Evolutionary conservation across 2,888 invertebrate species (phyloP).

Genomic region (Parnassius smintheus): DNA sequence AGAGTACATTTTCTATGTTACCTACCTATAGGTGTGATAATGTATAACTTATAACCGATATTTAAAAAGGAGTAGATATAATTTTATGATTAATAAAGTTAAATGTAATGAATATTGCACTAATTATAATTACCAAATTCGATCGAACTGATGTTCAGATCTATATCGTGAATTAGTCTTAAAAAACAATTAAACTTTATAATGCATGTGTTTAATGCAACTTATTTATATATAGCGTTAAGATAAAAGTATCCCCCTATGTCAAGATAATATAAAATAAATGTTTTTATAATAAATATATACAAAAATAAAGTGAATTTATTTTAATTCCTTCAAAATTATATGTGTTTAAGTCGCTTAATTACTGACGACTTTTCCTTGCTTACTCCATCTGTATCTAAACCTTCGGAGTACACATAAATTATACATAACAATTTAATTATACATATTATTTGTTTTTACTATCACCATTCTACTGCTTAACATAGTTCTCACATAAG

Average conservation of each 20-base stretch:
- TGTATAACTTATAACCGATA: neutral
- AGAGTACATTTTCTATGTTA: slow-evolving; percentile 48
- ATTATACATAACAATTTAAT: no score
- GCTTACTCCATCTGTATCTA: no score
- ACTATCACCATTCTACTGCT: no score
- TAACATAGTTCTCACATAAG: no score
- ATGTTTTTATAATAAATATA: slow-evolving; percentile 56
- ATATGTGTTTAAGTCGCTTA: no score
- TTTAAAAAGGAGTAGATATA: slow-evolving; percentile 16
- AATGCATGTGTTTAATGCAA: slow-evolving; percentile 34
- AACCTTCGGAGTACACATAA: no score
- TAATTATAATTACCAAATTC: neutral
- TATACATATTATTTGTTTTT: no score
- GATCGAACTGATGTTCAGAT: neutral
- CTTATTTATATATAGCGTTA: slow-evolving; percentile 33
- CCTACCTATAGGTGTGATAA: slow-evolving; percentile 24
- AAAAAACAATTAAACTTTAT: slow-evolving; percentile 13
- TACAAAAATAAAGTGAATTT: neutral
- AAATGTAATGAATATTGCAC: slow-evolving; percentile 14
- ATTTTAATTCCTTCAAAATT: no score
- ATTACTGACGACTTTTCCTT: no score
- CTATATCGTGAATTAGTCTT: slow-evolving; percentile 19
- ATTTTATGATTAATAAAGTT: slow-evolving; percentile 14
- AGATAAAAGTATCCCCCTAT: slow-evolving; percentile 38
- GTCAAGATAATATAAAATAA: slow-evolving; percentile 36